These are phyloP conservation scores for Eupelmus urozonus DNA, from an alignment of 2,888 invertebrate genomes.

Conservation along the genomic window DNA sequence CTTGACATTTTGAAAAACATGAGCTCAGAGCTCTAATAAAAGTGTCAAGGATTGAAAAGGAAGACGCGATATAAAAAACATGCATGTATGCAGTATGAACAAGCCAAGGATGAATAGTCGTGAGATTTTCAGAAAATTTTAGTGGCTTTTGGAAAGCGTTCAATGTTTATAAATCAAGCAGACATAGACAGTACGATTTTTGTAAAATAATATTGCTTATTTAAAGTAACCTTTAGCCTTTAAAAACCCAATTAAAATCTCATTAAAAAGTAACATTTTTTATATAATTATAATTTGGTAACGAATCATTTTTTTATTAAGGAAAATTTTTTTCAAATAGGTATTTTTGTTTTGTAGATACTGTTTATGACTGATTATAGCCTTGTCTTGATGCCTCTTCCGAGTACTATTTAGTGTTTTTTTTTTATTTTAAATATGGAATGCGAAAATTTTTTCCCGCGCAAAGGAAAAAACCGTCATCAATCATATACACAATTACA, in stretches of 20 bases:
- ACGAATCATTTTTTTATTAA: neutral
- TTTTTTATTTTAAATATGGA: slow-evolving; percentile 36
- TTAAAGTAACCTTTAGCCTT: neutral
- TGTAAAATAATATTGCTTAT: too few species aligned
- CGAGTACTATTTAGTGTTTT: neutral
- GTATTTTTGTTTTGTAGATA: neutral
- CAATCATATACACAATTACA: slow-evolving; percentile 20
- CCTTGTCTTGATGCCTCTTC: slow-evolving; percentile 3
- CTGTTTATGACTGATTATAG: slow-evolving; percentile 20
- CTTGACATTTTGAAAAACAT: neutral
- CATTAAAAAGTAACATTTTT: neutral
- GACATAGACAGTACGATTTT: neutral
- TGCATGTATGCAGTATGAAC: neutral
- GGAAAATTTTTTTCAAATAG: neutral
- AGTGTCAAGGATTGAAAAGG: slow-evolving; percentile 20
- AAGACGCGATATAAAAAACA: slow-evolving; percentile 10
- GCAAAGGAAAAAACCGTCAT: slow-evolving; percentile 18
- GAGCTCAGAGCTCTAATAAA: slow-evolving; percentile 13
- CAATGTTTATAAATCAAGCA: neutral
- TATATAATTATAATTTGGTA: neutral
- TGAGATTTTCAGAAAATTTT: slow-evolving; percentile 21
- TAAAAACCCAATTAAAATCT: neutral
- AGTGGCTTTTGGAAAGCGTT: slow-evolving; percentile 32
- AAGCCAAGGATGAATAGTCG: slow-evolving; percentile 24
- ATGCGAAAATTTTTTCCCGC: slow-evolving; percentile 42